A percentile compares a stretch with the other conserved stretches of the same genome.
Conservation (phyloP, 2,113 vertebrate genomes). For the Aspidoscelis tigris region DNA sequence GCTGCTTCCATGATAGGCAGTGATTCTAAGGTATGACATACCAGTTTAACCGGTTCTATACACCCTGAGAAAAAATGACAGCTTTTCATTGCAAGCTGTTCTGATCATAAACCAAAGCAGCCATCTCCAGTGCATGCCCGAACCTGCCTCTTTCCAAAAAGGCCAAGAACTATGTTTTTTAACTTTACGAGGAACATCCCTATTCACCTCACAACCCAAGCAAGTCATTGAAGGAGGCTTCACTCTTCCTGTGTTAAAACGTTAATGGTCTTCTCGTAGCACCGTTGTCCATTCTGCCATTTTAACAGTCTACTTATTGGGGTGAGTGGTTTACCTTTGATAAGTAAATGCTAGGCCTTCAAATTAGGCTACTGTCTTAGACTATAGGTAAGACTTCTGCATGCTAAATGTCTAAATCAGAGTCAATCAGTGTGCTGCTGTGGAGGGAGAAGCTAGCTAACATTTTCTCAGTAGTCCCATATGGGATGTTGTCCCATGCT, state of each 20-base stretch:
- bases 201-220: background rate
- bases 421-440: too few species aligned
- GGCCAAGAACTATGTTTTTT: constrained; percentile 17
- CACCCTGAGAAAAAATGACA: constrained; percentile 75
- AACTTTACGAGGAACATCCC: constrained; percentile 24
- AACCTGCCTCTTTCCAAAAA: constrained; percentile 68
- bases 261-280: background rate
- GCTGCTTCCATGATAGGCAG: constrained; percentile 35
- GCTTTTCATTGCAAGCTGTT: constrained; percentile 68
- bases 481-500: too few species aligned
- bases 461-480: too few species aligned
- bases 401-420: too few species aligned
- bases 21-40: constrained; percentile 46
- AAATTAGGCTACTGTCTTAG: constrained; percentile 70
- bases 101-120: constrained; percentile 60
- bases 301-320: background rate
- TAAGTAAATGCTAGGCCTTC: constrained; percentile 56
- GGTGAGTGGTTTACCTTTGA: background rate
- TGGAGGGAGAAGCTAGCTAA: too few species aligned
- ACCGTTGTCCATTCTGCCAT: constrained; percentile 19
- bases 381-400: constrained; percentile 68
- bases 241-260: background rate
- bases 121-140: constrained; percentile 61
- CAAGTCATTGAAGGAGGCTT: background rate
- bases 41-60: constrained; percentile 80